Percentiles rank a stretch among this genome's conserved stretches.
These are phyloP conservation scores for Choloepus hoffmanni DNA, from an alignment of 2,113 vertebrate species.

Conservation along the genomic window DNA sequence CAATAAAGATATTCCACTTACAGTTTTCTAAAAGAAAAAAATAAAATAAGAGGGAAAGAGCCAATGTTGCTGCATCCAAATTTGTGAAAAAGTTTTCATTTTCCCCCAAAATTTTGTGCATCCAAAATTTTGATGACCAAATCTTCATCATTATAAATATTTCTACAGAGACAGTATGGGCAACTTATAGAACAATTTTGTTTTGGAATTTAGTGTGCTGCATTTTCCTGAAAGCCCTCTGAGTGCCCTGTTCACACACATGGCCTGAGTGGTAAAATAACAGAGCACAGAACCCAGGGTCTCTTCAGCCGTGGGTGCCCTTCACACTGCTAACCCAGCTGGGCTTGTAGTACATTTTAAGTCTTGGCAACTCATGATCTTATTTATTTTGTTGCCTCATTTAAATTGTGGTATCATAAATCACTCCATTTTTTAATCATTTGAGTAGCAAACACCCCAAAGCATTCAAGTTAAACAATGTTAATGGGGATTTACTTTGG, in stretches of 20 bases:
- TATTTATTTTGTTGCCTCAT: slow-evolving; percentile 79
- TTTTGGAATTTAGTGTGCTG: background rate
- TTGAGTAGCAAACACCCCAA: slow-evolving; percentile 75
- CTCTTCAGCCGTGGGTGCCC: background rate
- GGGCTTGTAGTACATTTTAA: slow-evolving; percentile 37
- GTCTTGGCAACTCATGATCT: slow-evolving; percentile 65
- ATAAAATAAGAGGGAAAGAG: background rate
- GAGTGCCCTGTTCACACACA: background rate
- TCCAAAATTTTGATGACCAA: background rate
- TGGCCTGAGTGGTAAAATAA: background rate
- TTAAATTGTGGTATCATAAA: slow-evolving; percentile 76
- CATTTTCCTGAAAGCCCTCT: background rate
- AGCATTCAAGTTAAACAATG: slow-evolving; percentile 80
- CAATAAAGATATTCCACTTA: slow-evolving; percentile 55
- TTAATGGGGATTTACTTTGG: slow-evolving; percentile 84
- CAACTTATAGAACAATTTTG: background rate
- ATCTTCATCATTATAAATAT: background rate
- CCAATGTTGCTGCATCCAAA: background rate
- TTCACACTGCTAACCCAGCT: slow-evolving; percentile 22
- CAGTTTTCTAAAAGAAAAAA: slow-evolving; percentile 50
- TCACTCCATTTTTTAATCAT: slow-evolving; percentile 75
- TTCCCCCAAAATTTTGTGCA: background rate
- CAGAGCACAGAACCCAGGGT: background rate
- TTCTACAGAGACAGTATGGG: background rate
- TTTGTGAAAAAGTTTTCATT: background rate